phyloP scores from a whole-genome alignment of 2,797 vertebrate species.

The Clarias platycephalus region DNA sequence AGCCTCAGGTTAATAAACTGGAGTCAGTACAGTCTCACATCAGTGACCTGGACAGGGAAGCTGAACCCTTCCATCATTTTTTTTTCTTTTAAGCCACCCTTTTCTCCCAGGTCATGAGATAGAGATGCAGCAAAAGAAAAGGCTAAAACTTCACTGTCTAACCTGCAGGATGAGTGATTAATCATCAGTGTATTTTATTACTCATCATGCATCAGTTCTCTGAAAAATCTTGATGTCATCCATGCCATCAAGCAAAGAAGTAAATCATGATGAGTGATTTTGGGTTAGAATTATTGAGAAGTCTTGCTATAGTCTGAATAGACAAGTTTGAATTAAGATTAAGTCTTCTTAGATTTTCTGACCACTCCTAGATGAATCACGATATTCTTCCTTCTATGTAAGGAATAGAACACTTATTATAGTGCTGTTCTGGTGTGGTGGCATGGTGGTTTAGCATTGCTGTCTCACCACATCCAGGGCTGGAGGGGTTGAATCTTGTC shows the following conservation, averaged over 20 bases:
- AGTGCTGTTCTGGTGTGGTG: background rate
- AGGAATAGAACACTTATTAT: background rate
- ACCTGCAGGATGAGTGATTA: background rate
- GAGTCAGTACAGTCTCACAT: conserved; percentile 38
- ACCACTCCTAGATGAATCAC: background rate
- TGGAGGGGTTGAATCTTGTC: too few relatives aligned
- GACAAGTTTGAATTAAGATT: background rate
- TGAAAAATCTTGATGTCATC: background rate
- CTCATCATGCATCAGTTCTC: background rate
- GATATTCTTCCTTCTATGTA: background rate
- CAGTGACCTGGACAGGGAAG: conserved; percentile 31
- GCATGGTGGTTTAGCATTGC: too few relatives aligned
- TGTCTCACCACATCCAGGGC: too few relatives aligned
- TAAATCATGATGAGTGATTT: conserved; percentile 16
- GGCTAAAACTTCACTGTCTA: conserved; percentile 21
- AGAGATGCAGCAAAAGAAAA: conserved; percentile 11
- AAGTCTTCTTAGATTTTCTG: background rate
- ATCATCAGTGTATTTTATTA: background rate
- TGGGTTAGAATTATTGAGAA: background rate
- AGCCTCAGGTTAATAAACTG: conserved; percentile 50
- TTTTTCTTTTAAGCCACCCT: background rate
- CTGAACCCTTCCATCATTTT: background rate
- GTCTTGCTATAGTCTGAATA: background rate
- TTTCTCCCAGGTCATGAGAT: conserved; percentile 8
- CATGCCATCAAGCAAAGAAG: background rate